Base-by-base conservation (phyloP, 2,113 vertebrate genomes). In the Microcebus murinus region DNA sequence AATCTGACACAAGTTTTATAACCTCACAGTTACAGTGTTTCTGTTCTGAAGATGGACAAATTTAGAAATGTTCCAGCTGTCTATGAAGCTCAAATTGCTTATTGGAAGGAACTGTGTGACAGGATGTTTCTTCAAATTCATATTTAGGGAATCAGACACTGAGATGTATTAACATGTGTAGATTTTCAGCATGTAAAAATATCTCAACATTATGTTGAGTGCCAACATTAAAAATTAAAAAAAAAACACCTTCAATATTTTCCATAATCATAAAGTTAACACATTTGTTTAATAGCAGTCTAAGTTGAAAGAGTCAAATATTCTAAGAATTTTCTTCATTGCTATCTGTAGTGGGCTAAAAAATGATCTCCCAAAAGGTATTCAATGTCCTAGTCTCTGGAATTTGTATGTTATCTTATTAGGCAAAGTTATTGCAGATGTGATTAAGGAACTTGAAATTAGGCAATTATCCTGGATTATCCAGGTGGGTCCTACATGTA, bases 1-100 rank as follows among this genome's bases (percentile, higher is more conserved):
- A 82, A 91, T 73, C 67, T 50, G 61, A 63, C 57, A 21, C 15
- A 81, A 36, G 81, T 96, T 96, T 93, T 94, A 82, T 79, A 90
- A 82, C 18, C 48, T 87, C 95, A 94, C 82, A 93, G 61, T 94
- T 96, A 94, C 42, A 97, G 57, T 95, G 77, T 94, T 95, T 95
- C 71, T 96, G 42, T 93, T 95, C 92, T 95, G 57, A 90, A 96
- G 76, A 81, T 82, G 63, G 90, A 74, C 83, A 93, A 91, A 96
- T 94, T 97, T 96, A 98, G 93, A 96, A 96, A 95, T 52, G 45
- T 86, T 81, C 91, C 96, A 88, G 70, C 79, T 94, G 79, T 48
- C 79, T 86, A 67, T 67, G 52, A 91, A 97, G 50, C 81, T 94
- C 86, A 93, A 84, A 95, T 87, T 96, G 63, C 81, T 97, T 91